A percentile compares a stretch with the other conserved stretches of the same genome.
These are phyloP conservation scores for Parus major DNA, from an alignment of 2,113 vertebrate species.

Conservation along the genomic window DNA sequence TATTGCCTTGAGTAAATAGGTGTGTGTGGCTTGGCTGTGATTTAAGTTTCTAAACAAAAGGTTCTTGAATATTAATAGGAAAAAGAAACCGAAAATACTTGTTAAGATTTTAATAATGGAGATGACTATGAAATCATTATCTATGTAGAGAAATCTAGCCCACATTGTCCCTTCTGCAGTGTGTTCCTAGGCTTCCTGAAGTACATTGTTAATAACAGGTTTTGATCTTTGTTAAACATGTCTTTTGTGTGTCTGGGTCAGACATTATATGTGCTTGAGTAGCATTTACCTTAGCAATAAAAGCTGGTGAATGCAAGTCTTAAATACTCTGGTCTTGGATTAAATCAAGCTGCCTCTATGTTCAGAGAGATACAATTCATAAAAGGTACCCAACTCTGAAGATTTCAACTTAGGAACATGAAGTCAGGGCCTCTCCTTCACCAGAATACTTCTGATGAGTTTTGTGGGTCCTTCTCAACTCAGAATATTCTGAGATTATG, in stretches of 20 bases:
- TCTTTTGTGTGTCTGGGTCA: not conserved
- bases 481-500: not conserved
- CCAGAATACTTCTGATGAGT: not conserved
- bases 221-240: not conserved
- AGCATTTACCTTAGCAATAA: not conserved
- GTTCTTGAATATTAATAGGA: not conserved
- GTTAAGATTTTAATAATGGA: not conserved
- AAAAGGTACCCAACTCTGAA: not conserved
- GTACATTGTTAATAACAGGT: not conserved
- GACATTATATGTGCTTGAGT: not conserved
- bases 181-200: not conserved
- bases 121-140: not conserved
- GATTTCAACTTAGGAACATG: not conserved
- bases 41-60: not conserved
- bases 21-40: not conserved
- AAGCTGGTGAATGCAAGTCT: not conserved
- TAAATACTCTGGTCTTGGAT: not conserved
- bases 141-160: not conserved
- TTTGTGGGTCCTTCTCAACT: not conserved
- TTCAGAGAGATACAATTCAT: not conserved
- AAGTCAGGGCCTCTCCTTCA: not conserved
- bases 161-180: not conserved
- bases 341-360: not conserved
- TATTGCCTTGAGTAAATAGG: not conserved
- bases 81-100: not conserved